Evolutionary conservation across 2,113 vertebrate species (phyloP).

Genomic region (Lepidothrix coronata): DNA sequence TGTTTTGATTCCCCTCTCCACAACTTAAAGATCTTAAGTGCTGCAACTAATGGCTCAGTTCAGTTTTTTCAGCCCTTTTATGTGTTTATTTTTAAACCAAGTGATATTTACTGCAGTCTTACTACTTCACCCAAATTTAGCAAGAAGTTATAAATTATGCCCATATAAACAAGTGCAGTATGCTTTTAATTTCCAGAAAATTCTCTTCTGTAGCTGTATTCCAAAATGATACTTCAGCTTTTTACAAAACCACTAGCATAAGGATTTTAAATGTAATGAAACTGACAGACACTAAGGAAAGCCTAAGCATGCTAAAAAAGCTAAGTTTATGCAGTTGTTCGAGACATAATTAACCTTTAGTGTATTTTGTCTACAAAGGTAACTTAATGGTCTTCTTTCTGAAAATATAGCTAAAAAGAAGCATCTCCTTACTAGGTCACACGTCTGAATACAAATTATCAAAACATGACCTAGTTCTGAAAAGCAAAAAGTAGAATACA

Average conservation of each 20-base stretch:
- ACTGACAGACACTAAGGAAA: not conserved
- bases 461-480: conserved; percentile 44
- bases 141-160: conserved; percentile 16
- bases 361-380: not conserved
- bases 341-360: not conserved
- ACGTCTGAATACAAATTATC: conserved; percentile 21
- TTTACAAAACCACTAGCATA: not conserved
- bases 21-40: not conserved
- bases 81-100: conserved; percentile 31
- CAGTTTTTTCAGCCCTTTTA: not conserved
- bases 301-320: not conserved
- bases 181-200: conserved; percentile 41
- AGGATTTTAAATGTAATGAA: not conserved
- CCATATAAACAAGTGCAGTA: not conserved
- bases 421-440: conserved; percentile 4
- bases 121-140: conserved; percentile 34
- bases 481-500: conserved; percentile 14
- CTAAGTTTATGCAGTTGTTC: not conserved
- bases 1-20: not conserved
- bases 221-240: not conserved
- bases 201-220: not conserved
- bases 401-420: not conserved
- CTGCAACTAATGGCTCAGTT: not conserved
- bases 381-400: not conserved
- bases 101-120: not conserved